Evolutionary conservation across 2,888 invertebrate genomes (phyloP), one percentile per base, ranked within the genome.

Genomic region (Drosophila meridionalis): DNA sequence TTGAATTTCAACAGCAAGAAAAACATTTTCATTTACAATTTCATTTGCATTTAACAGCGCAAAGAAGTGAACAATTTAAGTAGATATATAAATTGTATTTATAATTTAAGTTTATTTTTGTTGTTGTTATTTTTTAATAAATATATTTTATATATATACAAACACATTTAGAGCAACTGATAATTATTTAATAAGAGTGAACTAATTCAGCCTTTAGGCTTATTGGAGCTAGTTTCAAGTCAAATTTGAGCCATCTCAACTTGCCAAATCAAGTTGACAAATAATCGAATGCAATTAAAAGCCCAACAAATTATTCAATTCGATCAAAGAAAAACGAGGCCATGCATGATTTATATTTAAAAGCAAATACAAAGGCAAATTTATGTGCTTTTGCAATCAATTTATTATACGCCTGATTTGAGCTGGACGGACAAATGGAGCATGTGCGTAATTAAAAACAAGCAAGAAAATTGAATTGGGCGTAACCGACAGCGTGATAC

Each of bases 371-470:
- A 56, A n/a, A 30, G 28, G 3, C 20, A 14, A 8, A 26, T 30
- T 60, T 76, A 69, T 83, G 55, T 76, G 59, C 68, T 36, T 77
- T 87, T 66, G 75, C 77, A 87, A 85, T 85, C 87, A 84, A 80
- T 87, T 84, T 84, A 75, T 84, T 78, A 79, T 84, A 72, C 72
- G 87, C 69, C 66, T 79, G 85, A 84, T 82, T 87, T 87, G 73
- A 69, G 64, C 38, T 43, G 56, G 56, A 43, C 66, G 52, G 63
- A 65, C 52, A 64, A 74, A 72, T 73, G 68, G 80, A 80, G 63
- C 50, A 32, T 69, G 71, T 68, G 72, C 66, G 65, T 80, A 83
- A 80, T 78, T 80, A 70, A 85, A 40, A 40, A 20, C 20, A 20
- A 20, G 20, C 20, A 20, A 20, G 20, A 20, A 20, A 20, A 20